These are phyloP conservation scores for Urosaurus nigricauda DNA, from an alignment of 2,797 vertebrate species.

Conservation along the genomic window DNA sequence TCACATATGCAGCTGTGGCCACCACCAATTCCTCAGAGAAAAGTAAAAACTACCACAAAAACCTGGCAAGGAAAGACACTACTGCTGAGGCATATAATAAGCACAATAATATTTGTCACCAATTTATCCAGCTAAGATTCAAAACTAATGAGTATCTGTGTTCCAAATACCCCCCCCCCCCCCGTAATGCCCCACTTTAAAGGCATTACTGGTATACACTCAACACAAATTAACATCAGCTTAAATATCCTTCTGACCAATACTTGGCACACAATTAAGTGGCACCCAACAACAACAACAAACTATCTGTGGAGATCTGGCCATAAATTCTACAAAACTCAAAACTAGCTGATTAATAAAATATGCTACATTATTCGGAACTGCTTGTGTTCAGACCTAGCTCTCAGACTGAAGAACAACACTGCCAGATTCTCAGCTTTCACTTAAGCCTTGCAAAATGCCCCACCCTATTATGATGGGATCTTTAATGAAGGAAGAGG, in stretches of 20 bases:
- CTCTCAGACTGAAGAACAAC: not conserved
- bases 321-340: not conserved
- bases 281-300: not conserved
- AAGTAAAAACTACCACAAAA: not conserved
- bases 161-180: not conserved
- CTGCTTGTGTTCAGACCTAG: not conserved
- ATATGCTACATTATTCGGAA: not conserved
- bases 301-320: not conserved
- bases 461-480: too few relatives aligned
- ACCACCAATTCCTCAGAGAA: not conserved
- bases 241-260: conserved; percentile 10
- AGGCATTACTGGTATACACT: not conserved
- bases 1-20: not conserved
- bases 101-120: not conserved
- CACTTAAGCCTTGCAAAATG: not conserved
- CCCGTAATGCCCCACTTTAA: conserved; percentile 2
- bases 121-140: not conserved
- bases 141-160: not conserved
- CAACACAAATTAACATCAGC: not conserved
- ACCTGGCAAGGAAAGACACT: not conserved
- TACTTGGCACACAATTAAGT: conserved; percentile 6
- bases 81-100: not conserved
- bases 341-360: not conserved
- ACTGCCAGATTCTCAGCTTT: not conserved
- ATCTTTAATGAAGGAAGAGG: too few relatives aligned